These are phyloP conservation scores for Aphrocallistes beatrix DNA, from an alignment of 37 sponge, comb jelly and placozoan species.

Conservation along the genomic window DNA sequence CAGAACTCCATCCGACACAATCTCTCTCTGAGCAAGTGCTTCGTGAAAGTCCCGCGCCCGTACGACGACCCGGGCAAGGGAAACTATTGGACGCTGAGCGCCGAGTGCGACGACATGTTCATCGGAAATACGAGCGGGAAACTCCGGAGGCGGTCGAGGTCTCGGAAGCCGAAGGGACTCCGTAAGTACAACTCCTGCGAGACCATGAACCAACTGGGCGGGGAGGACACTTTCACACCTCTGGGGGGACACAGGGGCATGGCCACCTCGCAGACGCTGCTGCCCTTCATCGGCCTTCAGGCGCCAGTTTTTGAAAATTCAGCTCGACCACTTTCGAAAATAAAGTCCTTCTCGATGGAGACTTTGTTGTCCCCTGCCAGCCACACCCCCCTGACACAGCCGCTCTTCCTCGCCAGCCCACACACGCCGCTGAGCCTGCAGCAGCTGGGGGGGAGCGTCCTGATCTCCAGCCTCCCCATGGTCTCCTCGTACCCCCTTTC, in stretches of 20 bases:
- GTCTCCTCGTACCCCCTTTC: not conserved
- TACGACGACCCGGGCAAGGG: slow-evolving; percentile 95
- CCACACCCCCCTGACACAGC: not conserved
- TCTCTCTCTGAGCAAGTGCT: slow-evolving; percentile 88
- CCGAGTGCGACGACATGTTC: slow-evolving; percentile 77
- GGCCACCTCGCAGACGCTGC: not conserved
- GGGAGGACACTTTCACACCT: slow-evolving; percentile 17
- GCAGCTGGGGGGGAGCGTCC: not conserved
- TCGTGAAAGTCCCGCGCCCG: slow-evolving; percentile 84
- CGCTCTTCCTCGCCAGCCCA: not conserved
- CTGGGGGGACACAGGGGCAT: not conserved
- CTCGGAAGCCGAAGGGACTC: slow-evolving; percentile 26
- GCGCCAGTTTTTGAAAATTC: not conserved
- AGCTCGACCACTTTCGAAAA: not conserved
- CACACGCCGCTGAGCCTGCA: not conserved
- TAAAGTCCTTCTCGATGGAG: slow-evolving; percentile 14
- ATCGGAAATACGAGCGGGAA: slow-evolving; percentile 74
- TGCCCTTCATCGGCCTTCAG: not conserved
- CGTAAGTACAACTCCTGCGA: not conserved
- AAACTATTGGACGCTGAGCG: slow-evolving; percentile 90
- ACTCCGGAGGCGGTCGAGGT: slow-evolving; percentile 60
- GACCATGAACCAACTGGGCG: not conserved
- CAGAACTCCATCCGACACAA: slow-evolving; percentile 97
- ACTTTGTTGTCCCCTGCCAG: not conserved
- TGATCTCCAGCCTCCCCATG: not conserved